Conservation (phyloP, 2,888 invertebrate genomes). For the Strigamia crassipes region DNA sequence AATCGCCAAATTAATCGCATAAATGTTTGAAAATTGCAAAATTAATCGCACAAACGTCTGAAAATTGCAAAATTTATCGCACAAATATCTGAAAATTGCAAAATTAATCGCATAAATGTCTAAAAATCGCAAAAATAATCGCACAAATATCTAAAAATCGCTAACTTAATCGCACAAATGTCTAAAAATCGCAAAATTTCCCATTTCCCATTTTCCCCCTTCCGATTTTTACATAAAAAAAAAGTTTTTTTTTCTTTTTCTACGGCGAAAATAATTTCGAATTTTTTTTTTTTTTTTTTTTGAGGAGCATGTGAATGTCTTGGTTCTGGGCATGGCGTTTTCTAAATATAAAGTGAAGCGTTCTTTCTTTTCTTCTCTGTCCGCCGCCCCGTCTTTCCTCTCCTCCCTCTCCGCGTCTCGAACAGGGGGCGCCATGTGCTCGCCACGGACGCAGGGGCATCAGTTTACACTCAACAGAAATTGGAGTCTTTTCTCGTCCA, state of each 20-base stretch:
- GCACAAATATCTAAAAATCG: no score
- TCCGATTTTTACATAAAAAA: not conserved
- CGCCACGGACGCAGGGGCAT: not conserved
- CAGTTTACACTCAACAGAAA: conserved; percentile 1
- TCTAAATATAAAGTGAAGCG: conserved; percentile 22
- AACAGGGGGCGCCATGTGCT: conserved; percentile 24
- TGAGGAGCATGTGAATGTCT: not conserved
- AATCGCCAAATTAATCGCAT: no score
- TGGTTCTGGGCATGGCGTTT: not conserved
- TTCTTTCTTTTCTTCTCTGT: not conserved
- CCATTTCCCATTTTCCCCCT: not conserved
- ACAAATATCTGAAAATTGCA: no score
- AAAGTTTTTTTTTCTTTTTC: no score
- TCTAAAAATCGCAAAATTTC: no score
- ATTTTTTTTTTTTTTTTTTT: not conserved
- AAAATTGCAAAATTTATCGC: no score
- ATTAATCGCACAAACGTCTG: no score
- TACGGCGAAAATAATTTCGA: not conserved
- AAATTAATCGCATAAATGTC: no score
- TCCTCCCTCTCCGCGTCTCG: conserved; percentile 1
- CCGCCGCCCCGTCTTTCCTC: not conserved
- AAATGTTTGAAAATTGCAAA: no score
- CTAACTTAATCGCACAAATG: no score
- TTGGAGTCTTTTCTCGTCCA: conserved; percentile 17
- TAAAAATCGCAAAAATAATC: no score